Evolutionary conservation across 2,888 invertebrate species (phyloP).

Genomic region (Spodoptera exigua): DNA sequence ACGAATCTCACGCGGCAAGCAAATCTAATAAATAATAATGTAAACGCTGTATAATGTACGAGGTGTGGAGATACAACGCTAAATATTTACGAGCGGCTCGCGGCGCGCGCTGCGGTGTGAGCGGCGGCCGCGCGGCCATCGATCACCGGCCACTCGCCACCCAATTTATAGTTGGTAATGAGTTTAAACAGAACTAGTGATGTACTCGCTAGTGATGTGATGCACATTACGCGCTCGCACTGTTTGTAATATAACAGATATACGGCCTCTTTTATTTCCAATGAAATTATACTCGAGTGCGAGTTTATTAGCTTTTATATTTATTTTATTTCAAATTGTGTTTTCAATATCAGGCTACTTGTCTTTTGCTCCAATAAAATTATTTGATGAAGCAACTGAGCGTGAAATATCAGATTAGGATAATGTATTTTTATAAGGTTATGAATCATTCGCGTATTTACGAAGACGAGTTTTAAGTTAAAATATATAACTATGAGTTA

Average conservation of each 20-base stretch:
- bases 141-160: conserved; percentile 58
- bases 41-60: conserved; percentile 49
- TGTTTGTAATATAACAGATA: conserved; percentile 24
- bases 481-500: too few species aligned
- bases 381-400: conserved; percentile 5
- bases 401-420: not conserved
- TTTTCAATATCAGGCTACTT: not conserved
- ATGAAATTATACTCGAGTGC: conserved; percentile 16
- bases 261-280: conserved; percentile 20
- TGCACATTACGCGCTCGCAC: conserved; percentile 6
- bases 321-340: conserved; percentile 14
- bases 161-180: conserved; percentile 63
- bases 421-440: conserved; percentile 4
- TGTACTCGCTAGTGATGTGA: conserved; percentile 22
- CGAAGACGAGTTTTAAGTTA: too few species aligned
- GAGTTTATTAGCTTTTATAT: conserved; percentile 9
- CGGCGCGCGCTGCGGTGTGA: conserved; percentile 43
- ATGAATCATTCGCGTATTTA: too few species aligned
- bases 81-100: conserved; percentile 41
- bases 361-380: not conserved
- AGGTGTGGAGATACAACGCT: conserved; percentile 37
- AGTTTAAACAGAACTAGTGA: conserved; percentile 56
- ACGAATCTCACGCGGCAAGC: conserved; percentile 34
- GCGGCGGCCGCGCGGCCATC: conserved; percentile 44
- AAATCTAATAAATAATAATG: conserved; percentile 55